phyloP scores from a whole-genome alignment of 2,888 invertebrate species.

The Balanococcus diminutus region DNA sequence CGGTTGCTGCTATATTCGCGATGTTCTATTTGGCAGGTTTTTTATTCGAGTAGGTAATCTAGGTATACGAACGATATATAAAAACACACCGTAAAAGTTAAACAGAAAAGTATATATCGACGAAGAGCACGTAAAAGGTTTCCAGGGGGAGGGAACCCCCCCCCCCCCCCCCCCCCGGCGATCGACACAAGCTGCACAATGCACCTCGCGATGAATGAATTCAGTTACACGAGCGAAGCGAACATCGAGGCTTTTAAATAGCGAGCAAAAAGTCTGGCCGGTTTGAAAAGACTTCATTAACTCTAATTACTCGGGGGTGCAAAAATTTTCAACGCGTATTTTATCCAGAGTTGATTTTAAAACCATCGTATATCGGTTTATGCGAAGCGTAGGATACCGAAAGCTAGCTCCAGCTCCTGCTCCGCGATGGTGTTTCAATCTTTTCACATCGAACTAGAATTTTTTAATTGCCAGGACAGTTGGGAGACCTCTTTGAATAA shows the following conservation, averaged over 20 bases:
- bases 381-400: background rate
- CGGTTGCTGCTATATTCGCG: no score
- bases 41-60: background rate
- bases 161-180: no score
- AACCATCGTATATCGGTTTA: background rate
- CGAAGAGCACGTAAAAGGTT: no score
- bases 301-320: background rate
- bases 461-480: conserved; percentile 13
- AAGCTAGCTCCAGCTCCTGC: no score
- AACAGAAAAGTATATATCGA: no score
- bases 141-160: no score
- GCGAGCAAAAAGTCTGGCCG: background rate
- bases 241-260: background rate
- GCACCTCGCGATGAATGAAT: background rate
- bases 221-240: background rate
- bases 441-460: background rate
- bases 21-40: background rate
- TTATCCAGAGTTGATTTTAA: background rate
- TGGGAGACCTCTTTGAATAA: background rate
- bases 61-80: background rate
- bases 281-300: background rate
- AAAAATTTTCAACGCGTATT: background rate
- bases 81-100: background rate
- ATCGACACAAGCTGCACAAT: no score
- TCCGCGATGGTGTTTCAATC: background rate